These are phyloP conservation scores for Heliopora coerulea DNA, from an alignment of 92 coral and sea anemone genomes.

Conservation along the genomic window DNA sequence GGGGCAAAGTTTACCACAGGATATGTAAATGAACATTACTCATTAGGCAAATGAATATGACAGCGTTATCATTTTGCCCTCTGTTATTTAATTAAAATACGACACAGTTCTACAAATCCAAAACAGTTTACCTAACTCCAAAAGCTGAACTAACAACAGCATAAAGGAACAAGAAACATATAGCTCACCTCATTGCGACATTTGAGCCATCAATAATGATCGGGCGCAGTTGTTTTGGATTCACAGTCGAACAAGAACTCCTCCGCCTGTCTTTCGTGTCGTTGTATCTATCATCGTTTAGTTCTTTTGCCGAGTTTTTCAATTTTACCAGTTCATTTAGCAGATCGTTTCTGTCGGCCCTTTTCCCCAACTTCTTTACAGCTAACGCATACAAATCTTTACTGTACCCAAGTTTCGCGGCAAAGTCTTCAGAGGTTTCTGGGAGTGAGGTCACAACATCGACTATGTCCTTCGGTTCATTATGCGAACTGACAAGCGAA, in stretches of 20 bases:
- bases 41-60: background rate
- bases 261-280: constrained; percentile 24
- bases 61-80: background rate
- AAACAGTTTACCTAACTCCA: background rate
- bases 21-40: background rate
- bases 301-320: constrained; percentile 78
- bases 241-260: constrained; percentile 52
- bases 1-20: background rate
- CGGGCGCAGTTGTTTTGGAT: constrained; percentile 74
- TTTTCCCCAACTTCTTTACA: constrained; percentile 74
- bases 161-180: constrained; percentile 15
- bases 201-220: constrained; percentile 96
- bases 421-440: constrained; percentile 58
- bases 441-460: background rate
- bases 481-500: background rate
- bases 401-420: constrained; percentile 76
- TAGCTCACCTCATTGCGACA: constrained; percentile 94
- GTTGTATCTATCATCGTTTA: constrained; percentile 81
- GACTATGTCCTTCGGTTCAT: constrained; percentile 1
- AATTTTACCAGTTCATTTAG: constrained; percentile 77
- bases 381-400: constrained; percentile 70
- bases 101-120: background rate
- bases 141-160: background rate
- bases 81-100: background rate
- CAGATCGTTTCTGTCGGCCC: constrained; percentile 75